phyloP scores from a whole-genome alignment of 2,113 vertebrate species.

The Bombycilla garrulus region DNA sequence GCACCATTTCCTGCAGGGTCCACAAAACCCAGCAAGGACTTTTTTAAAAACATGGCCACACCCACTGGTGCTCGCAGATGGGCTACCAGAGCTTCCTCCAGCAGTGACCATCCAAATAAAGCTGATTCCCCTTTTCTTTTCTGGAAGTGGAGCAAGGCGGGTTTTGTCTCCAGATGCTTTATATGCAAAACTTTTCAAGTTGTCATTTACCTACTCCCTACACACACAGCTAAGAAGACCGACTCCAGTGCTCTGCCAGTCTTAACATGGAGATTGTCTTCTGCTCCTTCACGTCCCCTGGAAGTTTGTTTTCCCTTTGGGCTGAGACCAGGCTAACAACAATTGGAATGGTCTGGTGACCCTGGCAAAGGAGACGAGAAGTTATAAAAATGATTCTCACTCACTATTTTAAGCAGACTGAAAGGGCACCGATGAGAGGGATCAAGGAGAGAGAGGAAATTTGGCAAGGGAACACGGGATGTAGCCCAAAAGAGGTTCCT shows the following conservation, averaged over 20 bases:
- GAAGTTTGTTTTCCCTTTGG: background rate
- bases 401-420: slow-evolving; percentile 61
- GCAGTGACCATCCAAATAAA: rapidly evolving
- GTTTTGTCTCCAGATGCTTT: background rate
- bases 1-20: background rate
- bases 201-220: background rate
- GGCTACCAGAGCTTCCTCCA: background rate
- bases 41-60: background rate
- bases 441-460: slow-evolving; percentile 51
- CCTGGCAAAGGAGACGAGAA: slow-evolving; percentile 18
- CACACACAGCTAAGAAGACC: background rate
- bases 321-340: background rate
- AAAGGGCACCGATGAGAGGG: slow-evolving; percentile 52
- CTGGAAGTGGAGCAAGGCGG: background rate
- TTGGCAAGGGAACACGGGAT: slow-evolving; percentile 21
- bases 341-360: slow-evolving; percentile 14
- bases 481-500: slow-evolving; percentile 9
- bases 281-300: background rate
- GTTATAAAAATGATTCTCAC: slow-evolving; percentile 39
- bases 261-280: rapidly evolving
- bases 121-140: background rate
- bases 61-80: background rate
- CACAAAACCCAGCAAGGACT: background rate
- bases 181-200: background rate
- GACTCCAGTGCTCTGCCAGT: rapidly evolving